Evolutionary conservation across 1,140 invertebrate species (phyloP).

Genomic region (Cherax destructor): DNA sequence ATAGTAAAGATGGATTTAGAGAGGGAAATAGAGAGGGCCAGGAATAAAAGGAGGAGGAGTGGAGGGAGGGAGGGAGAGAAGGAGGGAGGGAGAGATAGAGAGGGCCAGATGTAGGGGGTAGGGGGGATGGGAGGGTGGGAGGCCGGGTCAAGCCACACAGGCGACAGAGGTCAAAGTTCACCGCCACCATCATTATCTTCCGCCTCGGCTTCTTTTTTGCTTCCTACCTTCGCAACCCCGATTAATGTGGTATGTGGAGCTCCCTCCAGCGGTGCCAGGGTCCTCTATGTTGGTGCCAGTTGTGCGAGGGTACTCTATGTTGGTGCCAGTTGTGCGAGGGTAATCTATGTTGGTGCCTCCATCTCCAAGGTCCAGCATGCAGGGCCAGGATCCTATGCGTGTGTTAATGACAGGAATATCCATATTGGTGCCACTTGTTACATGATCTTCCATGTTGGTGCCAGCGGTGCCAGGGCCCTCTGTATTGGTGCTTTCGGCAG

Average conservation of each 20-base stretch:
- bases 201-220: slow-evolving; percentile 30
- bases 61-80: background rate
- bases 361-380: background rate
- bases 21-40: too few species aligned
- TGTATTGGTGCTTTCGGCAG: too few species aligned
- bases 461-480: background rate
- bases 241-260: slow-evolving; percentile 63
- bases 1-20: too few species aligned
- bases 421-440: too few species aligned
- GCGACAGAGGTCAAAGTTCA: slow-evolving; percentile 34
- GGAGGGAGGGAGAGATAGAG: background rate
- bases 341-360: too few species aligned
- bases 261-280: background rate
- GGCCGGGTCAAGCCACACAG: slow-evolving; percentile 51
- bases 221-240: slow-evolving; percentile 46
- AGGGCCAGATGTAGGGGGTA: background rate
- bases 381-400: background rate
- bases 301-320: background rate
- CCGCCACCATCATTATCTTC: slow-evolving; percentile 48
- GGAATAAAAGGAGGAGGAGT: too few species aligned
- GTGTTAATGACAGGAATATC: too few species aligned
- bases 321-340: too few species aligned
- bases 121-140: background rate
- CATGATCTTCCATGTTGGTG: too few species aligned
- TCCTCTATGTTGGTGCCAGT: background rate